These are phyloP conservation scores for Amphipoea lucens DNA, from an alignment of 2,888 invertebrate genomes.

Conservation along the genomic window DNA sequence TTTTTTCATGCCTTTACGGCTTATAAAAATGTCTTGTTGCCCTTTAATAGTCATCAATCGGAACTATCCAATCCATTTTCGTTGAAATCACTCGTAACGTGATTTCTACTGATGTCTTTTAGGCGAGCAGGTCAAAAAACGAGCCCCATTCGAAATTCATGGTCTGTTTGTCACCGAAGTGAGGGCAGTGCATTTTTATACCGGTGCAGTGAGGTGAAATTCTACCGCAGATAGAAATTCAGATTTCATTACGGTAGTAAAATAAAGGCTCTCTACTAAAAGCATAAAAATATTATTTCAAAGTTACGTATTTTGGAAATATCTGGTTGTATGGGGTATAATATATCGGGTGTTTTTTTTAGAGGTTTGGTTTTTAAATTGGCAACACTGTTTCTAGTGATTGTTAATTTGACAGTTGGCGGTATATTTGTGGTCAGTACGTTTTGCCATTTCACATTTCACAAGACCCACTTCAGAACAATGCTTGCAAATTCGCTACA, in stretches of 20 bases:
- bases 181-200: constrained; percentile 15
- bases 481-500: too few species aligned
- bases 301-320: not conserved
- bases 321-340: too few species aligned
- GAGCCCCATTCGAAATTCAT: constrained; percentile 16
- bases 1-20: not conserved
- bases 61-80: not conserved
- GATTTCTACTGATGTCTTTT: constrained; percentile 6
- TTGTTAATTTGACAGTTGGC: too few species aligned
- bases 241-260: constrained; percentile 9
- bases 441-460: too few species aligned
- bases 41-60: not conserved
- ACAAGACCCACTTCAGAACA: too few species aligned
- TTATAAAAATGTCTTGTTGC: not conserved
- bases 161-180: constrained; percentile 25
- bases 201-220: not conserved
- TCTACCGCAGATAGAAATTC: not conserved
- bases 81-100: not conserved
- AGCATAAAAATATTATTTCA: not conserved
- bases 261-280: not conserved
- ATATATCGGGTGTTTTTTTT: too few species aligned
- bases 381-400: too few species aligned
- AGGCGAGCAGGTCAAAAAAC: not conserved
- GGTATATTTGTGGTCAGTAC: too few species aligned
- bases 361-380: too few species aligned